Evolutionary conservation across 2,888 invertebrate species (phyloP), one percentile per base, ranked within the genome.

Genomic region (Lottia gigantea): DNA sequence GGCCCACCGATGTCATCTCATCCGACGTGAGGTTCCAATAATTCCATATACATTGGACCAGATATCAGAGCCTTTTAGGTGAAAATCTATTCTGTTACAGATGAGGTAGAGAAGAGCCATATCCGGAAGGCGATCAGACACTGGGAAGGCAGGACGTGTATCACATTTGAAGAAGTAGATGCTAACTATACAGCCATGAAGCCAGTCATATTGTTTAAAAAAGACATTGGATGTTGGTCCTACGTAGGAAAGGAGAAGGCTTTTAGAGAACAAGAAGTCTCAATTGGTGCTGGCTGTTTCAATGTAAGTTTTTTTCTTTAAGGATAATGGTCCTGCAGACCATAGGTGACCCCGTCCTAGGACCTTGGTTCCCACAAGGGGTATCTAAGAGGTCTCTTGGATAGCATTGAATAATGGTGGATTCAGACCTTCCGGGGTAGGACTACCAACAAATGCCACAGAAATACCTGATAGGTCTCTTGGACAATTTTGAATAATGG

Each of bases 61-160:
- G 31, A 31, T 31, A 31, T 6, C 31, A 31, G 31, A 31, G 6
- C 31, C 31, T 31, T 31, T 31, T 31, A 31, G 31, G 31, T 31
- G 6, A 31, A 31, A 31, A 31, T 31, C 6, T 31, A 31, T 1
- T 55, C 68, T 26, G 67, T 23, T 75, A 31, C 76, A 86, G 85
- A 78, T 25, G 31, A 46, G 0, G 74, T 70, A 14, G 82, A 83
- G 66, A 73, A 64, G 46, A 63, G 65, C 0, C 68, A 73, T 11
- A 84, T 86, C 26, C 71, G 70, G 47, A 66, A 71, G 19, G 84
- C 84, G 1, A 76, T 86, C n/a, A 65, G 71, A 8, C 82, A 84
- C 71, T 82, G 85, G 82, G 79, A 79, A 68, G 71, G 78, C 14
- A 67, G 80, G 8, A 86, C 86, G 1, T 86, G 86, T 69, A 81